A percentile compares a stretch with the other conserved stretches of the same genome.
These are phyloP conservation scores for Trachelus stipa DNA, from an alignment of 2,888 invertebrate species.

Conservation along the genomic window DNA sequence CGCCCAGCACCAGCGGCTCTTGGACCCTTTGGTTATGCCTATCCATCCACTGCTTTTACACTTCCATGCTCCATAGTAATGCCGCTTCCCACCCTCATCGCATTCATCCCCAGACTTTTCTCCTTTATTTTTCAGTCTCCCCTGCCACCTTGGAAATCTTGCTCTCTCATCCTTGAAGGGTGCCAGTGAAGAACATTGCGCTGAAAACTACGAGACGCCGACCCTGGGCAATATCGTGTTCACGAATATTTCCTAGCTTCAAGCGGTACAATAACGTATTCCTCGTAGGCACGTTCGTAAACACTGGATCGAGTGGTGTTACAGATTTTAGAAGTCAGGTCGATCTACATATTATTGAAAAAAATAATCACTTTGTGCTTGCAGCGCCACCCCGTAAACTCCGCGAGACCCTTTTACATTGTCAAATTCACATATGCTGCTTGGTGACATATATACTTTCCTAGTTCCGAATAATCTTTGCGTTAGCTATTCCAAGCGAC, in stretches of 20 bases:
- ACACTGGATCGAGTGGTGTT: background rate
- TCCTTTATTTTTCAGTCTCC: background rate
- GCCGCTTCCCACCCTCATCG: background rate
- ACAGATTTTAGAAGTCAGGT: background rate
- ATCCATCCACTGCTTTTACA: background rate
- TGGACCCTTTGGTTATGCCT: background rate
- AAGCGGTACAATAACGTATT: background rate
- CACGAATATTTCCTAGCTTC: background rate
- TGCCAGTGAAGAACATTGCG: background rate
- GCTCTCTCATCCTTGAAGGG: background rate
- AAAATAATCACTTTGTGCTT: background rate
- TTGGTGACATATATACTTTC: background rate
- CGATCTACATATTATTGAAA: background rate
- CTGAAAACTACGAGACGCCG: background rate
- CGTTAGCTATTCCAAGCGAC: background rate
- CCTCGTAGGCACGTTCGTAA: background rate
- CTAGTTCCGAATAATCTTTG: background rate
- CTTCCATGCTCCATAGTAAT: background rate
- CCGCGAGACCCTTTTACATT: background rate
- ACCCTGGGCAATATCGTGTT: too few relatives aligned
- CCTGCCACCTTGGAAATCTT: background rate
- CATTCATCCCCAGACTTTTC: background rate
- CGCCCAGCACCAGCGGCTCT: background rate
- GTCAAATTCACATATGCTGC: background rate
- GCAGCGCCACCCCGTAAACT: background rate